A percentile compares a stretch with the other conserved stretches of the same genome.
Conservation (phyloP, 1,140 invertebrate species). For the Thrips palmi region DNA sequence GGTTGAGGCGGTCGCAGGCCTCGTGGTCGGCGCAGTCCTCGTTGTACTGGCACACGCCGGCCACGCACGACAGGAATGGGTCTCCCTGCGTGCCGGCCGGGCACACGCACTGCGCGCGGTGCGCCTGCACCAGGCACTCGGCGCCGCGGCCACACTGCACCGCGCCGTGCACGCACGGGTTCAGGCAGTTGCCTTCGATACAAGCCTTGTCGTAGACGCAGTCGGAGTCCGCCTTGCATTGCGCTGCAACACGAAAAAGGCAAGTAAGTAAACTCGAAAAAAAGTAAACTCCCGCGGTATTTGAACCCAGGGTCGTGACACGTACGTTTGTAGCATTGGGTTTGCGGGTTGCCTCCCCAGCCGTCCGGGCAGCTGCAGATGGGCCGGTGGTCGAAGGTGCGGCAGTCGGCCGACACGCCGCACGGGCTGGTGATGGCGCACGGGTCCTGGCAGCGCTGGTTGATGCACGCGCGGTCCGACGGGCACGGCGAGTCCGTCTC, state of each 20-base stretch:
- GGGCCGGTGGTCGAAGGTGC: slow-evolving; percentile 49
- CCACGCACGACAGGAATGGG: slow-evolving; percentile 58
- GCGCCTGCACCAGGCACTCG: slow-evolving; percentile 50
- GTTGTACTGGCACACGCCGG: slow-evolving; percentile 68
- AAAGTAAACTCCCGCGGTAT: too few relatives aligned
- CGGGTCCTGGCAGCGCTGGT: slow-evolving; percentile 55
- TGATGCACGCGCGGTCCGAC: slow-evolving; percentile 55
- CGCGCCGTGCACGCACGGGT: slow-evolving; percentile 45
- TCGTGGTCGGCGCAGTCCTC: slow-evolving; percentile 76
- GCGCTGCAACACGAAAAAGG: slow-evolving; percentile 35
- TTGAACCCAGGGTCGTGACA: too few relatives aligned
- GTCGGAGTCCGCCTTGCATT: slow-evolving; percentile 61
- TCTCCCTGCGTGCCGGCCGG: slow-evolving; percentile 69
- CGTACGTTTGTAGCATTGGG: slow-evolving; percentile 73
- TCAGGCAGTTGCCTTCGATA: slow-evolving; percentile 53
- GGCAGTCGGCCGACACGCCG: slow-evolving; percentile 57
- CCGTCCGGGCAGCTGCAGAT: slow-evolving; percentile 64
- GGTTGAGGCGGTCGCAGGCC: slow-evolving; percentile 65
- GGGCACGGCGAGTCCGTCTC: slow-evolving; percentile 50
- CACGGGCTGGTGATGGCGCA: slow-evolving; percentile 58
- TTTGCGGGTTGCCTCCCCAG: slow-evolving; percentile 70
- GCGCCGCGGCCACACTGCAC: slow-evolving; percentile 58
- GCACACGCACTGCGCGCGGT: slow-evolving; percentile 63
- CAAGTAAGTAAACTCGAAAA: too few relatives aligned
- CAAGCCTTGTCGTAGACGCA: slow-evolving; percentile 77